Percentiles rank a stretch among this genome's conserved stretches.
These are phyloP conservation scores for Acromyrmex charruanus DNA, from an alignment of 1,140 invertebrate species.

Conservation along the genomic window DNA sequence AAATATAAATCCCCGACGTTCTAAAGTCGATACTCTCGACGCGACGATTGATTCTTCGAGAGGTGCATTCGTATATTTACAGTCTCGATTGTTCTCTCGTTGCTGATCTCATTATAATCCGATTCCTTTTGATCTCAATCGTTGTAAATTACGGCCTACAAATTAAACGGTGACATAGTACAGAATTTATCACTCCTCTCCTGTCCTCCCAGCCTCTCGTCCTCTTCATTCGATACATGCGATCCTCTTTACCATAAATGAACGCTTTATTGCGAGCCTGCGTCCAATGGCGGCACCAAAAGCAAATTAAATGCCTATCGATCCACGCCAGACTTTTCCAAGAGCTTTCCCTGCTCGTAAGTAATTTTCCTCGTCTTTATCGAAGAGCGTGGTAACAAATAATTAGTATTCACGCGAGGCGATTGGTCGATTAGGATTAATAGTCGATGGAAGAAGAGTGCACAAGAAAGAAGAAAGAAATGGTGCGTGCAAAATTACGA, in stretches of 20 bases:
- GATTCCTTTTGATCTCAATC: conserved; percentile 16
- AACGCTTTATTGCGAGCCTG: conserved; percentile 50
- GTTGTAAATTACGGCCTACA: conserved; percentile 8
- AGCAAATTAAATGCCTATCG: conserved; percentile 63
- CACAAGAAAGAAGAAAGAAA: not conserved
- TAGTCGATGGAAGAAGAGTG: not conserved
- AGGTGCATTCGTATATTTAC: conserved; percentile 23
- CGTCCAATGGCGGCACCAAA: conserved; percentile 16
- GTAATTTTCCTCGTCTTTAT: conserved; percentile 56
- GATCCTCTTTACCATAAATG: conserved; percentile 24
- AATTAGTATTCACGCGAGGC: conserved; percentile 26
- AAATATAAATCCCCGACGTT: conserved; percentile 17
- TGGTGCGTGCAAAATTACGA: not conserved
- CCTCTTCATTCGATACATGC: not conserved
- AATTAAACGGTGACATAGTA: conserved; percentile 51
- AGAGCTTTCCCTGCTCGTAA: not conserved
- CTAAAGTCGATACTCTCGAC: not conserved
- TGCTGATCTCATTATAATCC: not conserved
- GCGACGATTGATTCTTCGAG: not conserved
- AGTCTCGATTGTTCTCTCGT: conserved; percentile 9
- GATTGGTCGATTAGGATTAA: conserved; percentile 57
- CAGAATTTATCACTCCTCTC: not conserved
- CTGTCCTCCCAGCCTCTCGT: not conserved
- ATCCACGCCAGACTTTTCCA: conserved; percentile 24
- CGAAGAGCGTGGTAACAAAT: not conserved